Percentiles rank a stretch among this genome's conserved stretches.
Conservation (phyloP, 2,888 invertebrate species). For the Drepanosiphum platanoidis region DNA sequence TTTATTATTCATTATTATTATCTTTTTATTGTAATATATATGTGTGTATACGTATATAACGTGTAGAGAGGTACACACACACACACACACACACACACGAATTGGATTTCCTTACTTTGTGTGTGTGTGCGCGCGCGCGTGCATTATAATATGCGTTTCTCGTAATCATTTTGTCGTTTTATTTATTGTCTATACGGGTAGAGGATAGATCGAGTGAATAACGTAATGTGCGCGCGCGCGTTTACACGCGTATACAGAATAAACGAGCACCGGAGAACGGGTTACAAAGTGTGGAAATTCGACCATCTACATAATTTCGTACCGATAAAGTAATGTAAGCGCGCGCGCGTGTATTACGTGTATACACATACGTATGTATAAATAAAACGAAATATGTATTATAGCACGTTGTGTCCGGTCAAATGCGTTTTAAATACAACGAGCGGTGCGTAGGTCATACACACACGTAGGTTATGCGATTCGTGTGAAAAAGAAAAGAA, state of each 20-base stretch:
- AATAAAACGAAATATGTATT: neutral
- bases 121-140: neutral
- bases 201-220: neutral
- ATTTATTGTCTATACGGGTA: neutral
- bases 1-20: conserved; percentile 13
- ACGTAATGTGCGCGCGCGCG: neutral
- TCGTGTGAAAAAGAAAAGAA: neutral
- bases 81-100: neutral
- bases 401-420: neutral
- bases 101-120: too few relatives aligned
- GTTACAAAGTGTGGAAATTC: neutral
- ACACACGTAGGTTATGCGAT: neutral
- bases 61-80: too few relatives aligned
- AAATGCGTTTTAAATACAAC: neutral
- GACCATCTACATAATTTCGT: neutral
- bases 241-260: neutral
- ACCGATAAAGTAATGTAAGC: too few relatives aligned
- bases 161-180: neutral
- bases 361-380: neutral
- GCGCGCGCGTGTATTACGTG: too few relatives aligned
- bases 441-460: neutral
- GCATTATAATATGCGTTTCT: neutral
- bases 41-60: neutral
- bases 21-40: neutral
- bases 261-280: neutral